Conservation (phyloP, 2,888 invertebrate genomes). For the Dasysyrphus tricinctus region DNA sequence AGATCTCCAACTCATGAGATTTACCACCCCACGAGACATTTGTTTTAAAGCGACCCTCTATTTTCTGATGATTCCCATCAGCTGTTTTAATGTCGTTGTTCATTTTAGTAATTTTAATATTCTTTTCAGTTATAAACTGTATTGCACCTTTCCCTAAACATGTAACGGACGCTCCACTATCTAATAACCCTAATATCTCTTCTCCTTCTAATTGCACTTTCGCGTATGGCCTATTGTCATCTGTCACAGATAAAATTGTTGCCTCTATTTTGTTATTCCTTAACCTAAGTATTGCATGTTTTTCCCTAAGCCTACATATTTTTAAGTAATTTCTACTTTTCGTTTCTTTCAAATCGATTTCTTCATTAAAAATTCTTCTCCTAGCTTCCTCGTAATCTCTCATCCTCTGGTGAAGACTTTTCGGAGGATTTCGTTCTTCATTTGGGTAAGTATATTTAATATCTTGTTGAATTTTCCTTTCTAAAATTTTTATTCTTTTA, state of each 20-base stretch:
- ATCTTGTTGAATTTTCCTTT: background rate
- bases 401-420: background rate
- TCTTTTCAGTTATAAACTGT: background rate
- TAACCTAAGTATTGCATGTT: background rate
- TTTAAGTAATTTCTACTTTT: constrained; percentile 1
- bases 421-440: background rate
- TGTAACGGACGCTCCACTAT: constrained; percentile 14
- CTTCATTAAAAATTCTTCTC: background rate
- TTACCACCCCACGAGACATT: constrained; percentile 11
- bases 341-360: background rate
- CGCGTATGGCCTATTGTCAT: too few species aligned
- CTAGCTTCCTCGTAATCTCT: background rate
- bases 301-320: background rate
- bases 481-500: background rate
- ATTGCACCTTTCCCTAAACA: constrained; percentile 16
- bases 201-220: constrained; percentile 1
- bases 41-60: background rate
- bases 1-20: background rate
- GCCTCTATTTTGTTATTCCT: background rate
- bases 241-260: background rate
- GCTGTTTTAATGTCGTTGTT: background rate
- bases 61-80: background rate
- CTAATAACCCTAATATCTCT: constrained; percentile 2
- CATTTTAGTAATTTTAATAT: background rate
- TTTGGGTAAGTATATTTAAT: background rate